Evolutionary conservation across 2,888 invertebrate genomes (phyloP).

Genomic region (Thereva unica): DNA sequence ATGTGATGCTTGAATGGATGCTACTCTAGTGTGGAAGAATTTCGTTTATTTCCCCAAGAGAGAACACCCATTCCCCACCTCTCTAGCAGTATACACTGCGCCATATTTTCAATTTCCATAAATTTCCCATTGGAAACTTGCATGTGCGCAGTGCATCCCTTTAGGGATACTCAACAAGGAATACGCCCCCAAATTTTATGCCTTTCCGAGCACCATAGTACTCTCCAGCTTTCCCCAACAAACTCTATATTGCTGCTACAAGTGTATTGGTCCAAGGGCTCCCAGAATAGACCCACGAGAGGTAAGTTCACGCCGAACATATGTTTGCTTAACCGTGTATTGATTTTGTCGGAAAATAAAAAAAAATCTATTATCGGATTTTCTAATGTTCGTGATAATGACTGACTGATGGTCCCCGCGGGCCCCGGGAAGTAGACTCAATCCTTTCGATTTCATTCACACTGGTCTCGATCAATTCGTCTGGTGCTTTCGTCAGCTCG

Average conservation of each 20-base stretch:
- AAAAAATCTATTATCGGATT: constrained; percentile 33
- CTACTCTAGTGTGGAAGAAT: constrained; percentile 1
- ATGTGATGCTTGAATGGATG: constrained; percentile 32
- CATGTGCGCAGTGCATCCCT: constrained; percentile 21
- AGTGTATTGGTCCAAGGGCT: constrained; percentile 19
- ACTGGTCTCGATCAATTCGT: constrained; percentile 36
- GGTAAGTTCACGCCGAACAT: constrained; percentile 19
- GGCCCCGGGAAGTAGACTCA: constrained; percentile 5
- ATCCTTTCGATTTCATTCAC: constrained; percentile 42
- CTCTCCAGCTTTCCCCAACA: constrained; percentile 27
- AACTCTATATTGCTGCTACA: constrained; percentile 13
- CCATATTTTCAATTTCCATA: constrained; percentile 27
- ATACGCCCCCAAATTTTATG: constrained; percentile 26
- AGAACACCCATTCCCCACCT: constrained; percentile 17
- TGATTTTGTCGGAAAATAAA: constrained; percentile 13
- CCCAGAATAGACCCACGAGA: constrained; percentile 13
- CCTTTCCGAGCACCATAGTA: constrained; percentile 1
- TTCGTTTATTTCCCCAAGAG: constrained; percentile 16
- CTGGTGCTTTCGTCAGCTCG: constrained; percentile 37
- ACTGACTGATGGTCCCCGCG: constrained; percentile 34
- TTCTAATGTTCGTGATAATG: constrained; percentile 38
- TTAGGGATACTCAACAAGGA: constrained; percentile 5
- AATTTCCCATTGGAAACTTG: constrained; percentile 12
- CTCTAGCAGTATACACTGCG: constrained; percentile 1
- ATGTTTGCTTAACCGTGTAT: constrained; percentile 15